phyloP scores from a whole-genome alignment of 2,888 invertebrate genomes.

The Troglohyphantes excavatus region DNA sequence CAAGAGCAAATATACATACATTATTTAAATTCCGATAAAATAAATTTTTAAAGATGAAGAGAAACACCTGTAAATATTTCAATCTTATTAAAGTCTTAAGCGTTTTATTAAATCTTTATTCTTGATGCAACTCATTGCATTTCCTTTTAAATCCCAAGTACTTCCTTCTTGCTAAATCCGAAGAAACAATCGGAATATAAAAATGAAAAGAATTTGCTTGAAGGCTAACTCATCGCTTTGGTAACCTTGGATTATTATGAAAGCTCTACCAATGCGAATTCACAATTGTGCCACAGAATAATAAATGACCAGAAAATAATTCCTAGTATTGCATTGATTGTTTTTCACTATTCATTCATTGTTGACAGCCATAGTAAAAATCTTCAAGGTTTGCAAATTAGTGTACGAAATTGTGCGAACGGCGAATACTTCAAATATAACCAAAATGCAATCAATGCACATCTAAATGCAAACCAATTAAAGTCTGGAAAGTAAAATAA shows the following conservation, averaged over 20 bases:
- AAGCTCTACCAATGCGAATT: constrained; percentile 1
- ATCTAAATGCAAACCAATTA: neutral
- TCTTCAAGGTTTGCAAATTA: neutral
- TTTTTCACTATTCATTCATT: neutral
- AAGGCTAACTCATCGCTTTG: neutral
- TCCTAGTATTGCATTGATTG: neutral
- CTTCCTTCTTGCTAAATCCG: constrained; percentile 1
- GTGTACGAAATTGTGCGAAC: neutral
- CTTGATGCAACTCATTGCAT: neutral
- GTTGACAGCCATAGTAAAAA: neutral
- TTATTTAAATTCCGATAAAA: no score
- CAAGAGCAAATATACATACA: no score
- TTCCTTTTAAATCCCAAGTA: neutral
- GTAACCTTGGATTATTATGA: constrained; percentile 9
- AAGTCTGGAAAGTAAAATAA: neutral
- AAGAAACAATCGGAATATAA: constrained; percentile 1
- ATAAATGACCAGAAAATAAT: neutral
- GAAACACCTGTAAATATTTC: no score
- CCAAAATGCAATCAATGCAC: neutral
- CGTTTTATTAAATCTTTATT: neutral
- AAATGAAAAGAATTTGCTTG: neutral
- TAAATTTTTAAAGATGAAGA: no score
- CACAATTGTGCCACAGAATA: neutral
- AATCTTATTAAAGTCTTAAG: no score
- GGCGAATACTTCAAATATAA: no score